Percentiles rank a stretch among this genome's conserved stretches.
Evolutionary conservation across 2,113 vertebrate species (phyloP).

Genomic region (Grammomys surdaster): DNA sequence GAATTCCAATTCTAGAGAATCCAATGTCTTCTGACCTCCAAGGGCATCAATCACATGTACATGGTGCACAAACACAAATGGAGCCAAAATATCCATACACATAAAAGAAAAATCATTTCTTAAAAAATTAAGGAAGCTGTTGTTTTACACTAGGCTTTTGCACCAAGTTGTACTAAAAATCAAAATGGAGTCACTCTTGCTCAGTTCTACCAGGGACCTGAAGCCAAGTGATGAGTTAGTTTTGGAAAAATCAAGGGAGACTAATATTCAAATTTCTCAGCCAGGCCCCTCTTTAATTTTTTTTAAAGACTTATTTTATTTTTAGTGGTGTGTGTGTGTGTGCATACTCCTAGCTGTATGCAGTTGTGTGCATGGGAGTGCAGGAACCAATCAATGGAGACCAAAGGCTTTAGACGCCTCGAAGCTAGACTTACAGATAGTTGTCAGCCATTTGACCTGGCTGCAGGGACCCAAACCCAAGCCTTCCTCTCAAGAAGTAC

Average conservation of each 20-base stretch:
- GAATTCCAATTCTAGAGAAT: not conserved
- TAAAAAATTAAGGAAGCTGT: not conserved
- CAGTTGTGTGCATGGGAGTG: not conserved
- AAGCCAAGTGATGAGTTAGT: not conserved
- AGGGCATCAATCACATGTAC: not conserved
- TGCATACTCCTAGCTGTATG: not conserved
- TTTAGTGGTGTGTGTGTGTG: not conserved
- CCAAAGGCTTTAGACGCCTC: not conserved
- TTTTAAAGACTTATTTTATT: not conserved
- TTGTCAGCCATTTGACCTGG: not conserved
- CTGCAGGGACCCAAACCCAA: not conserved
- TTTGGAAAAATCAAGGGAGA: not conserved
- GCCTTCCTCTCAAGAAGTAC: not conserved
- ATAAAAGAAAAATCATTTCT: not conserved
- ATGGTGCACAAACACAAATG: not conserved
- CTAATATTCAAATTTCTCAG: not conserved
- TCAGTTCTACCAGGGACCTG: not conserved
- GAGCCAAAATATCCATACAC: not conserved
- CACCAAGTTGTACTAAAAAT: not conserved
- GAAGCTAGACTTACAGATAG: not conserved
- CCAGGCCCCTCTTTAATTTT: not conserved
- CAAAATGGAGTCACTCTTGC: not conserved
- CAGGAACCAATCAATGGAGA: not conserved
- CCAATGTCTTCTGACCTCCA: not conserved
- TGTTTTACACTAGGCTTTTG: no score